Evolutionary conservation across 2,113 vertebrate genomes (phyloP).

Genomic region (Capreolus pygargus): DNA sequence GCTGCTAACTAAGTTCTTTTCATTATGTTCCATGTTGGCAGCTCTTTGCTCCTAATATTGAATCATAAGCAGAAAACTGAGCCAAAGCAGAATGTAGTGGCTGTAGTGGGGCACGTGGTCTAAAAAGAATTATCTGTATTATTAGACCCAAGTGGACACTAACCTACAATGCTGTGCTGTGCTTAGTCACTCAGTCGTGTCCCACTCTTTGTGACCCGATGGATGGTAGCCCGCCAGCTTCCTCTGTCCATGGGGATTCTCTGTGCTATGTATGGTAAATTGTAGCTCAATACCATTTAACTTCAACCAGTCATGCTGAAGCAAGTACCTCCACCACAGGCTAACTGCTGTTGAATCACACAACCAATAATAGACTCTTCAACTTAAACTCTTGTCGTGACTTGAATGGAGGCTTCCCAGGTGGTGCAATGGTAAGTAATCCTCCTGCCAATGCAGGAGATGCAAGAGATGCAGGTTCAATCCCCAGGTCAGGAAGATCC

Average conservation of each 20-base stretch:
- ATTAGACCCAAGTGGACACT: not conserved
- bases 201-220: not conserved
- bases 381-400: not conserved
- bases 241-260: not conserved
- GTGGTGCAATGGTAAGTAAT: not conserved
- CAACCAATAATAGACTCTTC: not conserved
- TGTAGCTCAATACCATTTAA: not conserved
- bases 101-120: not conserved
- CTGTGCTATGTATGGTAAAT: not conserved
- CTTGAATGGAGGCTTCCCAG: not conserved
- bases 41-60: not conserved
- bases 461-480: not conserved
- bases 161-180: not conserved
- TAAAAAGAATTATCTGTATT: not conserved
- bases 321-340: not conserved
- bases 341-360: not conserved
- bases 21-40: not conserved
- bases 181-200: not conserved
- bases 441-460: not conserved
- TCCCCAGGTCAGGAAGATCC: not conserved
- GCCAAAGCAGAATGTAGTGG: not conserved
- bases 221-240: not conserved
- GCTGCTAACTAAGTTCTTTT: constrained; percentile 7
- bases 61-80: not conserved
- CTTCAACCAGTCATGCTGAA: not conserved